These are phyloP conservation scores for Eriosoma lanigerum DNA, from an alignment of 1,140 invertebrate genomes.

Conservation along the genomic window DNA sequence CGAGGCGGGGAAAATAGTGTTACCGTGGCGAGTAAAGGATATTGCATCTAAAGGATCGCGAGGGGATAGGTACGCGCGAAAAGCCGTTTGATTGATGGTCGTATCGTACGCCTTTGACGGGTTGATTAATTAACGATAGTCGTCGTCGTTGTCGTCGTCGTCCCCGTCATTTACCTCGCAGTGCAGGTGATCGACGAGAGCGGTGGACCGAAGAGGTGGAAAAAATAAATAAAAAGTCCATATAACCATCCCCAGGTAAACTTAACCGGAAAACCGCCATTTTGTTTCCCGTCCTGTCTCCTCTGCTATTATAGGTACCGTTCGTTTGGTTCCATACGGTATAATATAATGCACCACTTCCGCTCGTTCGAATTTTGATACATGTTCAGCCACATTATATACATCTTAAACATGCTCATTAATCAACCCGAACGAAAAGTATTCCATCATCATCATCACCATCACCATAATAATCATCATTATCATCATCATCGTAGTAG, in stretches of 20 bases:
- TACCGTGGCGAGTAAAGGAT: too few relatives aligned
- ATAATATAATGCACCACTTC: background rate
- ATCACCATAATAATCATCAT: background rate
- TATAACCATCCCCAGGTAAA: slow-evolving; percentile 15
- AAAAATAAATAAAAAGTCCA: background rate
- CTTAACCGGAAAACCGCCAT: background rate
- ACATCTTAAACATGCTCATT: slow-evolving; percentile 42
- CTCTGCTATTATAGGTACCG: background rate
- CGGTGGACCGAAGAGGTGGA: background rate
- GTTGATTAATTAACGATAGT: slow-evolving; percentile 51
- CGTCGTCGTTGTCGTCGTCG: too few relatives aligned
- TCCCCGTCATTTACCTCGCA: background rate
- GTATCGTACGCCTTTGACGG: slow-evolving; percentile 43
- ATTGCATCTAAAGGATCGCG: background rate
- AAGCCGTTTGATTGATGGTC: slow-evolving; percentile 44
- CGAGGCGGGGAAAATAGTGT: too few relatives aligned
- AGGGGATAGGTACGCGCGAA: background rate
- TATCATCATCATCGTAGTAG: background rate
- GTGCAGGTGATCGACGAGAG: background rate
- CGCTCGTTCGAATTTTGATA: slow-evolving; percentile 35
- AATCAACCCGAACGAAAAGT: slow-evolving; percentile 16
- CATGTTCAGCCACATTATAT: slow-evolving; percentile 36
- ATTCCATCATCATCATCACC: slow-evolving; percentile 3
- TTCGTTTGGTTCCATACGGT: background rate
- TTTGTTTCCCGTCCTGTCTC: slow-evolving; percentile 17